Evolutionary conservation across 1,140 invertebrate genomes (phyloP).

Genomic region (Lucilia cuprina): DNA sequence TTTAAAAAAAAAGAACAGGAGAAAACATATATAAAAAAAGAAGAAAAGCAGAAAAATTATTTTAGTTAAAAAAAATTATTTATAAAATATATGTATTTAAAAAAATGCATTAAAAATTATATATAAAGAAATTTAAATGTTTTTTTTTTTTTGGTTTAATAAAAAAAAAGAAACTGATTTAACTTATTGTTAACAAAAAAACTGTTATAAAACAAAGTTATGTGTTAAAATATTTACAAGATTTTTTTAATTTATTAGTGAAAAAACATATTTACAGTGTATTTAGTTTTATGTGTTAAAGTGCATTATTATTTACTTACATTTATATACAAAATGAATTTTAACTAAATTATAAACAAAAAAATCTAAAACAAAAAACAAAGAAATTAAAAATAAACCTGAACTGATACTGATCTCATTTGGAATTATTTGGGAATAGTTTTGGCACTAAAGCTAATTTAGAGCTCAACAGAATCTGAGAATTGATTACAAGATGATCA

Average conservation of each 20-base stretch:
- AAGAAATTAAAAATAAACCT: too few species aligned
- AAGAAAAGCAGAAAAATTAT: conserved; percentile 37
- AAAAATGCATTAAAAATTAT: conserved; percentile 14
- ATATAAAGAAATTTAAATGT: conserved; percentile 12
- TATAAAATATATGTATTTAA: conserved; percentile 10
- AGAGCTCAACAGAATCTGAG: too few species aligned
- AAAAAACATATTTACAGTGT: too few species aligned
- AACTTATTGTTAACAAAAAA: conserved; percentile 32
- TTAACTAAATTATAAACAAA: too few species aligned
- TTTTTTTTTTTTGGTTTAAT: conserved; percentile 11
- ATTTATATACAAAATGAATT: too few species aligned
- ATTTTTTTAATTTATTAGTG: neutral
- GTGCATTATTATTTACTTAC: too few species aligned
- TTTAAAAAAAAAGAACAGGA: neutral
- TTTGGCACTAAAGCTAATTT: too few species aligned
- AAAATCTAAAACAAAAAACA: too few species aligned
- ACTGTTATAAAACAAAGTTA: conserved; percentile 7
- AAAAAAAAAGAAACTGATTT: conserved; percentile 37
- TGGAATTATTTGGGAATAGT: too few species aligned
- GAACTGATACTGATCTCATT: too few species aligned
- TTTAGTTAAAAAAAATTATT: conserved; percentile 38
- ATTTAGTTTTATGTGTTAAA: too few species aligned
- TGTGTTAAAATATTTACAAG: neutral
- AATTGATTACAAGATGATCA: too few species aligned
- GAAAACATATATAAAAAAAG: conserved; percentile 32